Evolutionary conservation across 2,113 vertebrate genomes (phyloP), one percentile per base, ranked within the genome.

Genomic region (Prolemur simus): DNA sequence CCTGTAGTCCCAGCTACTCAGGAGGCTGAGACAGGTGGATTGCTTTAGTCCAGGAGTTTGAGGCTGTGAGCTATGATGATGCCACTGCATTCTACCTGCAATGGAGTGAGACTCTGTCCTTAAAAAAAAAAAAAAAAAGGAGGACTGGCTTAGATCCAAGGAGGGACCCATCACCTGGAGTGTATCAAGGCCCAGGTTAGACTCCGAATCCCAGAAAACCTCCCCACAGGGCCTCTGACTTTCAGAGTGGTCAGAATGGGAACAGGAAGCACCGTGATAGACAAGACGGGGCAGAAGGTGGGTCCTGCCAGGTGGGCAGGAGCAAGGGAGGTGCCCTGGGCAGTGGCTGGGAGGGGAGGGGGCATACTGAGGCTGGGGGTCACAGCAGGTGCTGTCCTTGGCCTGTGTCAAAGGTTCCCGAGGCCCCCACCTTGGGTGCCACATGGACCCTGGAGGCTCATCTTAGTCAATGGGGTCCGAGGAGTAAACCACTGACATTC

Each of bases 151-250:
- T 20, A 23, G 81, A 10, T 14, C 15, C 10, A 21, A 69, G 49
- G 25, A 49, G 4, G 29, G 29, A 25, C 49, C 32, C 63, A 8
- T 3, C 58, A 39, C 23, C 32, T 0, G 0, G n/a, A 32, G n/a
- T 2, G n/a, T 4, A 60, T 69, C 84, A 18, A 45, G 54, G 45
- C n/a, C 49, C 69, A 85, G n/a, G 77, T 52, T 42, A 49, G 73
- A 64, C 54, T 74, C 52, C 8, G 6, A 91, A 47, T 23, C 42
- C 56, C 42, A 42, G 49, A 52, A 68, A n/a, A 11, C 9, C 42
- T 14, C 25, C 45, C 56, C 0, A 3, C 7, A 5, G 37, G 21
- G 10, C 21, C 77, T 60, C 49, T 12, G 20, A 66, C 27, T 34
- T 63, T 42, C 32, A 32, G 13, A 29, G 34, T 4, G 37, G 21